Evolutionary conservation across 2,113 vertebrate genomes (phyloP).

Genomic region (Rhagologus leucostigma): DNA sequence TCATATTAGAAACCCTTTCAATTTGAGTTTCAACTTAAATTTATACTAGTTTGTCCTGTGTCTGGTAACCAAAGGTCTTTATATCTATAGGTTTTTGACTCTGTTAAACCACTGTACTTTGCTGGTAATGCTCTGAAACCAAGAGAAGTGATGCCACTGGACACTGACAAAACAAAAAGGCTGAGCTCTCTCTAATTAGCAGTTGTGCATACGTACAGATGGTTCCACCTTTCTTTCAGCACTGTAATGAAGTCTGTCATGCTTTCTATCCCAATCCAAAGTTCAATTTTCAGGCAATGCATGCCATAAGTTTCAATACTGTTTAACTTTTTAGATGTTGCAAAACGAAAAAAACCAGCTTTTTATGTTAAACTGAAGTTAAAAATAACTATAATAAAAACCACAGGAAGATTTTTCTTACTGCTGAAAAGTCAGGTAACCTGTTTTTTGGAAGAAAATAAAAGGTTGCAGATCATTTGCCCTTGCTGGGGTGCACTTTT

Average conservation of each 20-base stretch:
- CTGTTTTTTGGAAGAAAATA: background rate
- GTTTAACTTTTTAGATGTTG: background rate
- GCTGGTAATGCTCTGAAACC: background rate
- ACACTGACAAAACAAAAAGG: background rate
- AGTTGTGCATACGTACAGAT: background rate
- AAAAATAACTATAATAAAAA: background rate
- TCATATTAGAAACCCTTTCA: background rate
- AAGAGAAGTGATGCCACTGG: background rate
- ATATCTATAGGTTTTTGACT: background rate
- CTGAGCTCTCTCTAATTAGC: background rate
- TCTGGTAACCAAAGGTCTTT: background rate
- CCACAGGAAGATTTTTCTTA: background rate
- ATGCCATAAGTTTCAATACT: background rate
- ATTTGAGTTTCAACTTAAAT: background rate
- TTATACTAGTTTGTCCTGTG: background rate
- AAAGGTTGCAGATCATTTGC: background rate
- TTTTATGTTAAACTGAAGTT: background rate
- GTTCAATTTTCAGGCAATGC: background rate
- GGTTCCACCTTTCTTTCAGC: background rate
- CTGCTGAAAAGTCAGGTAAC: background rate
- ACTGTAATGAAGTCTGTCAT: background rate
- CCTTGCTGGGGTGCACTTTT: background rate
- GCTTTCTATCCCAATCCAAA: background rate
- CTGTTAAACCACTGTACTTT: background rate
- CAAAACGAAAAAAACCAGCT: background rate